Base-by-base conservation (phyloP, 2,797 vertebrate species). In the Hemibagrus guttatus region DNA sequence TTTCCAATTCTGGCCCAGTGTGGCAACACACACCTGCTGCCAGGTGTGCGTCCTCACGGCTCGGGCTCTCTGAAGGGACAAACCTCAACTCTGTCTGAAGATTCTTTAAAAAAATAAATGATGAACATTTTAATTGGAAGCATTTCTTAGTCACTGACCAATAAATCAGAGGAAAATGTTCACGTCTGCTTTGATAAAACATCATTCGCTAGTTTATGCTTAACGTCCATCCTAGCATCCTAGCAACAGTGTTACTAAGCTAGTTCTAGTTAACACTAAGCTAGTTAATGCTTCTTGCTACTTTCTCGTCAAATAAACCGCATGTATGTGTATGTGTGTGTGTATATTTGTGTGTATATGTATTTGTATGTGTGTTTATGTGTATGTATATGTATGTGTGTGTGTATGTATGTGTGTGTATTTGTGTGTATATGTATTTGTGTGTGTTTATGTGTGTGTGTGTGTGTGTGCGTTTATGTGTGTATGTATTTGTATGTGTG, bases 11-110 rank as follows among this genome's bases (percentile, higher is more conserved):
- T 28, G 14, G 23, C 75, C 76, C 74, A 68, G 75, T 3, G 19
- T 31, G 3, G 54, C 54, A 54, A n/a, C n/a, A 64, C 42, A 84
- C 66, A 82, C 85, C 58, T 61, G 35, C 74, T 46, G 79, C 68
- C 35, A 49, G 4, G 69, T 17, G 69, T 17, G 35, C 0, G n/a
- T 74, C 39, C 83, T 31, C 31, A 28, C 2, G 3, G 42, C 46
- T 31, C 81, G 0, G 11, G 31, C 16, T 31, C 61, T 31, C 46
- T 6, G 52, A 76, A 76, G 52, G 12, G 42, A 84, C 31, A 31
- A 83, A 54, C 11, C 46, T 35, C 8, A n/a, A 56, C 17, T 12
- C n/a, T 9, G 26, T 78, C 63, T 61, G 26, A 35, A 12, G 17
- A 23, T 49, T 17, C 14, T 49, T 54, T 2, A 16, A 31, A 28